Evolutionary conservation across 2,113 vertebrate species (phyloP).

Genomic region (Pampusana beccarii): DNA sequence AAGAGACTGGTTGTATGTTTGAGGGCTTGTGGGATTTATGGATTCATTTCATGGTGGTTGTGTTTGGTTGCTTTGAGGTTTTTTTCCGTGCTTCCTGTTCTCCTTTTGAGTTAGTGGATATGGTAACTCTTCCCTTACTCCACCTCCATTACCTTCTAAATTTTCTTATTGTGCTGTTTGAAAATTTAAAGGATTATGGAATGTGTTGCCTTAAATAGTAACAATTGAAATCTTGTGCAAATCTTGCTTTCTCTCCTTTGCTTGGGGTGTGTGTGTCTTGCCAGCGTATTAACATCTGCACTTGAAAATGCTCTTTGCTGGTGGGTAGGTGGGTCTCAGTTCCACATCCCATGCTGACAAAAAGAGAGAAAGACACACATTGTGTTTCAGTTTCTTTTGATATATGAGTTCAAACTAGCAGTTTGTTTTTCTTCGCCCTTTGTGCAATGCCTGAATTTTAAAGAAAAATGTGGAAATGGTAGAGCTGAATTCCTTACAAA

Average conservation of each 20-base stretch:
- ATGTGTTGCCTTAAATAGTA: not conserved
- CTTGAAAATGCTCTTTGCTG: not conserved
- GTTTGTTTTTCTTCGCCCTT: not conserved
- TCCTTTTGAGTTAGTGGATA: conserved; percentile 36
- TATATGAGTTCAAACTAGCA: not conserved
- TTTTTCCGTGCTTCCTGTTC: conserved; percentile 9
- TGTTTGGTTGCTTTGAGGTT: not conserved
- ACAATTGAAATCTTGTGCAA: not conserved
- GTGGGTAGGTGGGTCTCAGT: not conserved
- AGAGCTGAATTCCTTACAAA: conserved; percentile 46
- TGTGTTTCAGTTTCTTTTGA: conserved; percentile 20
- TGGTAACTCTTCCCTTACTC: not conserved
- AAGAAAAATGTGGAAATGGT: conserved; percentile 24
- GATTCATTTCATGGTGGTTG: conserved; percentile 26
- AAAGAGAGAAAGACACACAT: not conserved
- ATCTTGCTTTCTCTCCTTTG: not conserved
- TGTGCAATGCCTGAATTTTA: conserved; percentile 2
- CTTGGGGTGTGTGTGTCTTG: not conserved
- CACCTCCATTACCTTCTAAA: not conserved
- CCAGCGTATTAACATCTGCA: not conserved
- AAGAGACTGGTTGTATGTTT: not conserved
- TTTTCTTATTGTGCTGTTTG: not conserved
- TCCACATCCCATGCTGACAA: not conserved
- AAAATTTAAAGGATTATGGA: not conserved
- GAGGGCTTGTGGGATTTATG: conserved; percentile 16